These are phyloP conservation scores for Blastobasis lacticolella DNA, from an alignment of 2,888 invertebrate genomes.

Conservation along the genomic window DNA sequence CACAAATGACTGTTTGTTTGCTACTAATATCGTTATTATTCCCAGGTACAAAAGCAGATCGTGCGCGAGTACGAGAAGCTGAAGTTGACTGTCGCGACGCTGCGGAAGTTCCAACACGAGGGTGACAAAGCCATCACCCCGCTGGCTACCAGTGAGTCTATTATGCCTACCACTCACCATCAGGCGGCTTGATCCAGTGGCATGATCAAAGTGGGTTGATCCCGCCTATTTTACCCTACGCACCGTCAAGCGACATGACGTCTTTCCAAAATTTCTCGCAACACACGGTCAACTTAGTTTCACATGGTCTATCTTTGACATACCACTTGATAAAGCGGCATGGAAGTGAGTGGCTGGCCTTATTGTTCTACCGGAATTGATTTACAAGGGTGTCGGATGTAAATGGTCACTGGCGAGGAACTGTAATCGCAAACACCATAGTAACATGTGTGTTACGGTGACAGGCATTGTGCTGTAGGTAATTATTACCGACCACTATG, in stretches of 20 bases:
- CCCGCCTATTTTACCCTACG: background rate
- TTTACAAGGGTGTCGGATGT: background rate
- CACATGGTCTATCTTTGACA: no score
- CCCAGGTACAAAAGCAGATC: constrained; percentile 90
- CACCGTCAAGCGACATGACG: no score
- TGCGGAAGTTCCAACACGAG: constrained; percentile 84
- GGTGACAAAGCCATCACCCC: constrained; percentile 70
- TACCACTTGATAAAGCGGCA: background rate
- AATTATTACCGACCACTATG: no score
- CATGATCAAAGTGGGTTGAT: no score
- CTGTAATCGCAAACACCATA: no score
- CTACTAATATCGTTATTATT: constrained; percentile 4
- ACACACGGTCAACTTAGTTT: no score
- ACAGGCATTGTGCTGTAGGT: no score
- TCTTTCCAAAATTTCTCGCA: no score
- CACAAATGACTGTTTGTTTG: no score
- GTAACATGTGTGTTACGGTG: no score
- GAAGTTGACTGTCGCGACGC: constrained; percentile 84
- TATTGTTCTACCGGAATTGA: background rate
- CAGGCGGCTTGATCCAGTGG: background rate
- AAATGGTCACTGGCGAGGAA: no score
- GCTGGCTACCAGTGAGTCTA: constrained; percentile 46
- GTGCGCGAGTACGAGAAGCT: constrained; percentile 92
- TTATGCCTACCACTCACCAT: background rate
- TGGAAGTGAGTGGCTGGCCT: background rate